Conservation (phyloP, 1,140 invertebrate genomes). For the Solenopsis invicta region DNA sequence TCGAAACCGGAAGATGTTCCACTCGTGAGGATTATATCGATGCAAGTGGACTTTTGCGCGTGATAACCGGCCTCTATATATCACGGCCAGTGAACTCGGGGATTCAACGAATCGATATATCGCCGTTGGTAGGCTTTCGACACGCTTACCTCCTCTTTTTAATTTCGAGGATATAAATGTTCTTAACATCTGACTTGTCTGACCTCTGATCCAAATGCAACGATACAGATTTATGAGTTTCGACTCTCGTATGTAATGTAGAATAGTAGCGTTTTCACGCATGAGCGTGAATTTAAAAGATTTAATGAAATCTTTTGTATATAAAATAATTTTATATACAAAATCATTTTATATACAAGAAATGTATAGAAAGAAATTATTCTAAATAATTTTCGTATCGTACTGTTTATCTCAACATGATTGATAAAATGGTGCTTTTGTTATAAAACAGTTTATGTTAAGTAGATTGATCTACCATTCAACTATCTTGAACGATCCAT, state of each 20-base stretch:
- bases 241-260: background rate
- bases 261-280: background rate
- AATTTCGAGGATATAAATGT: constrained; percentile 40
- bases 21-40: constrained; percentile 65
- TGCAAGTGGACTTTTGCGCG: constrained; percentile 38
- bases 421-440: background rate
- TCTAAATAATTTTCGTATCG: background rate
- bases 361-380: background rate
- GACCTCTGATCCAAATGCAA: constrained; percentile 38
- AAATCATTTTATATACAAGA: no score
- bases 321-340: no score
- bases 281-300: background rate
- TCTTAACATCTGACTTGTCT: constrained; percentile 18
- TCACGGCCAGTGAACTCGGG: constrained; percentile 49
- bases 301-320: background rate
- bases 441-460: background rate
- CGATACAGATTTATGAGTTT: constrained; percentile 34
- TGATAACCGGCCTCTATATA: constrained; percentile 54
- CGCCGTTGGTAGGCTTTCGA: constrained; percentile 43
- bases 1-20: constrained; percentile 74
- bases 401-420: background rate
- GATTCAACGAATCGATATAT: constrained; percentile 59
- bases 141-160: constrained; percentile 29
- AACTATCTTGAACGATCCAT: constrained; percentile 9
- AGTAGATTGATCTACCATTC: background rate